Evolutionary conservation across 2,797 vertebrate species (phyloP), one percentile per base, ranked within the genome.

Genomic region (Liparis tanakae): DNA sequence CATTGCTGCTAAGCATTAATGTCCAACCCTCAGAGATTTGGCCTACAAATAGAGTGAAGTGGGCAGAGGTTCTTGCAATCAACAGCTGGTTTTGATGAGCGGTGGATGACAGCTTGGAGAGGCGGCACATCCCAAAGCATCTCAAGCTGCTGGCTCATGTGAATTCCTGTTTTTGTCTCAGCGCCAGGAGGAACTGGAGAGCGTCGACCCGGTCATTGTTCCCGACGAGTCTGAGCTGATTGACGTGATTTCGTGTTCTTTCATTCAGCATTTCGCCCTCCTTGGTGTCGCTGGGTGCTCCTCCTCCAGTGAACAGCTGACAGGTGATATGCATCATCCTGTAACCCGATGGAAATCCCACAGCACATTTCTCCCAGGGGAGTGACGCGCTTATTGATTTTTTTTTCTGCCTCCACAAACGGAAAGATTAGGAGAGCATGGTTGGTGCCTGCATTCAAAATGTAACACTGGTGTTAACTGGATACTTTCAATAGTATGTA

Each of bases 21-120:
- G 56, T 60, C 59, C 43, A 46, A 64, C 72, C 77, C 72, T 82
- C 61, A 22, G 70, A 81, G 76, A 85, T 76, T 77, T 79, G 60
- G 69, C 74, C 54, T 69, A 41, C 62, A 80, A 79, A 70, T 76
- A 68, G 72, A 72, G 34, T 15, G 56, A 54, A 71, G 81, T 72
- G 80, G 82, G 78, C 83, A 85, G 81, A 80, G 70, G 78, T 87
- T 81, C 74, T 48, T 75, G 46, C 61, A 65, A 72, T 85, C 80
- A 92, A 71, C 94, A 94, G 94, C 94, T 93, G 91, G 91, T 91
- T 53, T 89, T 88, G 89, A 92, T 79, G 85, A 85, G 71, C 79
- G 53, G 64, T n/a, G 59, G 80, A 80, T 93, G 94, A 94, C 94
- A 94, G 94, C 93, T 91, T 6, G 62, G 93, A 93, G 92, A 92